Conservation (phyloP, 2,113 vertebrate species). For the Hylia prasina region DNA sequence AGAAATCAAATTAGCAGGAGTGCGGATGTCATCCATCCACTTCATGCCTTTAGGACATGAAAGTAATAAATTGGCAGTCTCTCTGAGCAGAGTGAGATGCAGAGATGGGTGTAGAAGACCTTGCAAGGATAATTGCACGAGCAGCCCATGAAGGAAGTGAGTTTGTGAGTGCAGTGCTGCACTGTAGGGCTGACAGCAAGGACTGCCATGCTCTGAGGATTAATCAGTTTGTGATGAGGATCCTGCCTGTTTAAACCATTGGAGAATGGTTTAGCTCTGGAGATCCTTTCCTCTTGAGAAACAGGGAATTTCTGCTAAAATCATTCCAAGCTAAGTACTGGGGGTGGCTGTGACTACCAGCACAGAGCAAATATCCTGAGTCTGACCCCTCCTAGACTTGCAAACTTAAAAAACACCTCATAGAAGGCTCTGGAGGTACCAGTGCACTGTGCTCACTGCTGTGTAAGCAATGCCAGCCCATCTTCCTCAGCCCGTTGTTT, state of each 20-base stretch:
- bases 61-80: not conserved
- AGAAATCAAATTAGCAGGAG: conserved; percentile 40
- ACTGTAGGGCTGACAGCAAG: not conserved
- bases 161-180: not conserved
- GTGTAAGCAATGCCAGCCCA: not conserved
- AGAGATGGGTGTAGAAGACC: not conserved
- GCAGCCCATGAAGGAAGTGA: not conserved
- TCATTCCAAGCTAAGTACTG: not conserved
- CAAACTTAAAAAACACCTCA: rapidly evolving
- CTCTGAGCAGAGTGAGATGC: not conserved
- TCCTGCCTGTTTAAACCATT: not conserved
- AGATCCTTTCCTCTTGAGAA: not conserved
- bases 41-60: conserved; percentile 31
- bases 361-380: not conserved
- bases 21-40: not conserved
- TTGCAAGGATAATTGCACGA: not conserved
- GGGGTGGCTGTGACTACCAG: not conserved
- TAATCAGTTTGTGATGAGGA: not conserved
- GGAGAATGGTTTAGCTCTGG: not conserved
- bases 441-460: not conserved
- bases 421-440: not conserved
- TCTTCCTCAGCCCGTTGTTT: not conserved
- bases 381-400: not conserved
- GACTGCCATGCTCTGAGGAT: not conserved
- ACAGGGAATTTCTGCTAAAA: not conserved